Conservation (phyloP, 2,797 vertebrate genomes). For the Neomorphus geoffroyi region DNA sequence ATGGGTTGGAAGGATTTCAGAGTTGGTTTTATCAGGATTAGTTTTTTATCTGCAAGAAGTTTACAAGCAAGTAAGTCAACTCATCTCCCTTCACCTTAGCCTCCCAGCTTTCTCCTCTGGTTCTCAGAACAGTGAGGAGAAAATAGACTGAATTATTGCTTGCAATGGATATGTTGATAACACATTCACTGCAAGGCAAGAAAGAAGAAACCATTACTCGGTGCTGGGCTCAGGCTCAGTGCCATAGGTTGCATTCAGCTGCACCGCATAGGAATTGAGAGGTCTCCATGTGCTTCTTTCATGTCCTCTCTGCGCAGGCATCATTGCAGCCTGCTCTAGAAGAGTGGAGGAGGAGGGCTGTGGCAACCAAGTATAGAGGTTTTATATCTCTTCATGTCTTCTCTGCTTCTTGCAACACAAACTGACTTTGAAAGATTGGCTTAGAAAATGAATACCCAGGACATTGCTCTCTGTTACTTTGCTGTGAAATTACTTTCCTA, state of each 20-base stretch:
- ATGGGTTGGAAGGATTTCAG: conserved; percentile 76
- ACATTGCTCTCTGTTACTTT: conserved; percentile 75
- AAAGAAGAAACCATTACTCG: conserved; percentile 22
- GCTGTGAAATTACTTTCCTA: conserved; percentile 80
- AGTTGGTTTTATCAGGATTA: conserved; percentile 77
- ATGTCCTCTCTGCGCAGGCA: conserved; percentile 23
- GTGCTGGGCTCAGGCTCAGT: conserved; percentile 22
- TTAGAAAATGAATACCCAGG: conserved; percentile 75
- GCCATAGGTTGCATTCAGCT: background rate
- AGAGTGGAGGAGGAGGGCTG: conserved; percentile 20
- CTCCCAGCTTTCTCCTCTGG: conserved; percentile 66
- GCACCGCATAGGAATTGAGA: conserved; percentile 37
- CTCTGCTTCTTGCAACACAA: conserved; percentile 58
- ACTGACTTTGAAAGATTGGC: conserved; percentile 76
- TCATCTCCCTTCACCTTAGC: conserved; percentile 73
- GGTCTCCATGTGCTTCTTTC: conserved; percentile 31
- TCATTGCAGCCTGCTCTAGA: background rate
- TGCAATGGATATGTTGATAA: conserved; percentile 38
- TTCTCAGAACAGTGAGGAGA: conserved; percentile 59
- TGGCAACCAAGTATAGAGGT: conserved; percentile 31
- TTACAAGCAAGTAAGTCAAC: conserved; percentile 69
- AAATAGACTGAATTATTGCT: conserved; percentile 62
- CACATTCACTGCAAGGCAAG: conserved; percentile 39
- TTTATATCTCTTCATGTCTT: conserved; percentile 61
- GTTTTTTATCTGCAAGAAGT: conserved; percentile 75